Base-by-base conservation (phyloP, 53 echinoderm and acorn worm genomes). In the Luidia sarsii region DNA sequence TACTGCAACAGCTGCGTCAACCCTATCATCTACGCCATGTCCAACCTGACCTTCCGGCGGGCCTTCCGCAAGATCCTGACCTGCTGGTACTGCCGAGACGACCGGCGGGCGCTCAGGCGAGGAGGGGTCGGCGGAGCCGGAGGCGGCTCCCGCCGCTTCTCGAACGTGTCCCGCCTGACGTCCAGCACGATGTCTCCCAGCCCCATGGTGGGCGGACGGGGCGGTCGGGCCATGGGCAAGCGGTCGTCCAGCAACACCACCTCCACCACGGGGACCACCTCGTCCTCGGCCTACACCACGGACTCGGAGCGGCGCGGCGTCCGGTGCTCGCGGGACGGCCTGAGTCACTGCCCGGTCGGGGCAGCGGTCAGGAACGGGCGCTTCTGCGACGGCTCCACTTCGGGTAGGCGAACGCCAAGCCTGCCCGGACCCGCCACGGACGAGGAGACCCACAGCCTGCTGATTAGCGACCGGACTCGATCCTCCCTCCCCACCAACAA, bases 1-100 rank as follows among this genome's bases (percentile, higher is more conserved):
- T 95, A 95, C 66, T 95, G 92, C 46, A 95, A 95, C 77, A 89
- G 89, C 57, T 95, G 33, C 92, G n/a, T n/a, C n/a, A n/a, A n/a
- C n/a, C n/a, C n/a, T n/a, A n/a, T n/a, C n/a, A n/a, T n/a, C n/a
- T n/a, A 95, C 52, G 92, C 89, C 5, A 83, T 89, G 62, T 89
- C 95, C 30, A 95, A 95, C 67, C 67, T 75, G 41, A 87, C 90
- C 29, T 95, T 95, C 46, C 79, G 87, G 0, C 57, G 82, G 33
- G 94, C 94, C 22, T 94, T 91, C 65, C 64, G 80, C 30, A 80
- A 80, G 62, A 80, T 80, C 21, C 33, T 80, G 10, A 80, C 80
- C 10, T 80, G 80, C 22, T 64, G 80, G 50, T 80, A 64, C 33
- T 80, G 70, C 18, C 50, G 48, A 52, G 70, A 51, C 70, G 51